Base-by-base conservation (phyloP, 2,113 vertebrate species). In the Neogobius melanostomus region DNA sequence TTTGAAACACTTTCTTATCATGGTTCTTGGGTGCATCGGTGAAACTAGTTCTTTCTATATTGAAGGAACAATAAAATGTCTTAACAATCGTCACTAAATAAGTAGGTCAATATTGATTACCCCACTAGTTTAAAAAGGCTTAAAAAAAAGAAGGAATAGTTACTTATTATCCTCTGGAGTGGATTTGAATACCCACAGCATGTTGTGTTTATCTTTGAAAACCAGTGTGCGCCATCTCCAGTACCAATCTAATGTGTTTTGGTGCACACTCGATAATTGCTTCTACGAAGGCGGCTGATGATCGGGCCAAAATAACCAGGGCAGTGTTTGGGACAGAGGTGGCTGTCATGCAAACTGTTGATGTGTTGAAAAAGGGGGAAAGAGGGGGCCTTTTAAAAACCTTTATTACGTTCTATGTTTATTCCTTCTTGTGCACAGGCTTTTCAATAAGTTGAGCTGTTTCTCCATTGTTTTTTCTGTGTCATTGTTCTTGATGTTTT, bases 251-350 rank as follows among this genome's bases (percentile, higher is more conserved):
- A 64, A 62, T 69, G 53, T 54, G 60, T 71, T 77, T 71, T 53
- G 66, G 68, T 59, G 69, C 45, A 15, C 51, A 7, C 65, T 50
- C n/a, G 50, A 21, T 76, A 71, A 76, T 72, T 66, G 69, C 75
- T 71, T 49, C 36, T 49, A 62, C 50, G 54, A 52, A 77, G 83
- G 60, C 69, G 36, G 59, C 11, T 42, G 28, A 46, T 73, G 69
- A 75, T 64, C 28, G 28, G 64, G 53, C 49, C 45, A 36, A 48
- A 68, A 52, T 17, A 46, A 70, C 43, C 46, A 36, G 28, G 21
- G 21, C 36, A 15, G 42, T 50, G 70, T 48, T 51, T 44, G 17
- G 28, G 14, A 49, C 12, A 17, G 42, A 10, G 7, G 49, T 61
- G 1, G 51, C n/a, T 56, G 68, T 47, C 62, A 64, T 64, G n/a